Evolutionary conservation across 2,888 invertebrate genomes (phyloP).

Genomic region (Mimumesa dahlbomi): DNA sequence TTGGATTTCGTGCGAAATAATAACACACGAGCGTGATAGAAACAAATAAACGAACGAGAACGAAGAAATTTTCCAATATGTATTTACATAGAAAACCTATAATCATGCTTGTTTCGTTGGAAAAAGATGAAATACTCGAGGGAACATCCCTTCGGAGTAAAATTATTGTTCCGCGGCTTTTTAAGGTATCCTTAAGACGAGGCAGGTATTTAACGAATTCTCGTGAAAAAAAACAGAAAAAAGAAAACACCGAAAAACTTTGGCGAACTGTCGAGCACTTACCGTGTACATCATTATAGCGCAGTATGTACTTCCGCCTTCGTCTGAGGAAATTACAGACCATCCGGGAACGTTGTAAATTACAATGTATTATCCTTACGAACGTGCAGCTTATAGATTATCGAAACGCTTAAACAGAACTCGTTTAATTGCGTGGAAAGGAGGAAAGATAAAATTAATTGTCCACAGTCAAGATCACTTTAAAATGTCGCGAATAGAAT

Average conservation of each 20-base stretch:
- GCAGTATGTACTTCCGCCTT: conserved; percentile 47
- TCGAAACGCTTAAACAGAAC: conserved; percentile 35
- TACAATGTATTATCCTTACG: conserved; percentile 30
- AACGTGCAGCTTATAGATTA: conserved; percentile 13
- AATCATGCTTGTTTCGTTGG: too few relatives aligned
- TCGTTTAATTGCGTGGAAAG: too few relatives aligned
- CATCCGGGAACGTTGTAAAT: conserved; percentile 34
- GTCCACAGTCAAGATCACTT: too few relatives aligned
- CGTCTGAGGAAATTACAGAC: conserved; percentile 46
- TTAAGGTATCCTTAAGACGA: conserved; percentile 48
- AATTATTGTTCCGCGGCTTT: conserved; percentile 44
- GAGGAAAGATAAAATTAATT: too few relatives aligned
- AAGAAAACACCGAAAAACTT: conserved; percentile 42
- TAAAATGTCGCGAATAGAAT: too few relatives aligned
- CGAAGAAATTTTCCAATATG: too few relatives aligned
- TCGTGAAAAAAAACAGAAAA: conserved; percentile 34
- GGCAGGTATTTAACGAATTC: conserved; percentile 39
- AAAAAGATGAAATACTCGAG: too few relatives aligned
- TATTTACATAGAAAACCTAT: too few relatives aligned
- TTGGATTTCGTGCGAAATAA: not conserved
- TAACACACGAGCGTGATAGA: not conserved
- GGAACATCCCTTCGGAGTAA: conserved; percentile 17
- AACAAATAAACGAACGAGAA: not conserved
- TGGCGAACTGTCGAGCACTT: conserved; percentile 21
- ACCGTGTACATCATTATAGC: conserved; percentile 39